Percentiles rank a stretch among this genome's conserved stretches.
Evolutionary conservation across 2,888 invertebrate genomes (phyloP).

Genomic region (Trilocha varians): DNA sequence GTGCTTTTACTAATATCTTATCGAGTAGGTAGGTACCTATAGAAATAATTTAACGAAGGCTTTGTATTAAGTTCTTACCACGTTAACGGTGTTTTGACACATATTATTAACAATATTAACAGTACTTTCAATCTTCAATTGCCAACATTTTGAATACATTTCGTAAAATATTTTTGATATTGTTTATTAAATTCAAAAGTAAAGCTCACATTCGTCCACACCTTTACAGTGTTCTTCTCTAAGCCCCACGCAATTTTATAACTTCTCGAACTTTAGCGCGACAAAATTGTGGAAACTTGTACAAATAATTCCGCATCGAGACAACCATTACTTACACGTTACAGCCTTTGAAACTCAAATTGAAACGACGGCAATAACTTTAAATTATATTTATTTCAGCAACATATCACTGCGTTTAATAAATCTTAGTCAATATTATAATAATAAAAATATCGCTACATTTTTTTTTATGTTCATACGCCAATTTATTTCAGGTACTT

Average conservation of each 20-base stretch:
- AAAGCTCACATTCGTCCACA: not conserved
- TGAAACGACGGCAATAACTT: slow-evolving; percentile 2
- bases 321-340: slow-evolving; percentile 11
- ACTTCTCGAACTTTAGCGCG: slow-evolving; percentile 45
- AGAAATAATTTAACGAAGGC: no score
- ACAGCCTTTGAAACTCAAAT: not conserved
- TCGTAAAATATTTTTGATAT: not conserved
- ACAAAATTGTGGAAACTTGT: slow-evolving; percentile 42
- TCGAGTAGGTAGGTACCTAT: no score
- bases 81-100: no score
- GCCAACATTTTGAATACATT: no score
- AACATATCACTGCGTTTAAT: not conserved
- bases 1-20: no score
- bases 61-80: no score
- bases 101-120: no score
- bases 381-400: slow-evolving; percentile 14
- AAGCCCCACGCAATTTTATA: slow-evolving; percentile 44
- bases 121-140: no score
- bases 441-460: no score
- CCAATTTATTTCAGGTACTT: no score
- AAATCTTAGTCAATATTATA: no score
- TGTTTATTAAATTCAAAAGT: not conserved
- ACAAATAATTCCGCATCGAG: slow-evolving; percentile 41
- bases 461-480: no score
- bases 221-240: slow-evolving; percentile 29